phyloP scores from a whole-genome alignment of 2,113 vertebrate species.

The Fulmarus glacialis region DNA sequence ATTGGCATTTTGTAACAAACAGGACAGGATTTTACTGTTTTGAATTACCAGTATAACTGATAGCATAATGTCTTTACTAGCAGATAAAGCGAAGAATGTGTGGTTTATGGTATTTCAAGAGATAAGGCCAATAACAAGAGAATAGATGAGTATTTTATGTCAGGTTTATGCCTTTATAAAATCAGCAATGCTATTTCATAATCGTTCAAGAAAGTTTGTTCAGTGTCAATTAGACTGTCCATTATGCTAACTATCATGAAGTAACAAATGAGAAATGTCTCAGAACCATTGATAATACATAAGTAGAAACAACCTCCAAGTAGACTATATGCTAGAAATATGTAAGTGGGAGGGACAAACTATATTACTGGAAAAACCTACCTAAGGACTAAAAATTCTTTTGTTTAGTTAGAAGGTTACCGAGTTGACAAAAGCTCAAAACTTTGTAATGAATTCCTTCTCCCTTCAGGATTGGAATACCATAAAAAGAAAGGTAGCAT shows the following conservation, averaged over 20 bases:
- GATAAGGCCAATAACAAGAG: not conserved
- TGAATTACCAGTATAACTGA: not conserved
- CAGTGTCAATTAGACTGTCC: not conserved
- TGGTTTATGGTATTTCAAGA: not conserved
- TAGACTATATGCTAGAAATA: not conserved
- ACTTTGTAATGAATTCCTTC: not conserved
- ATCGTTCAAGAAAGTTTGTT: not conserved
- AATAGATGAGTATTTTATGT: not conserved
- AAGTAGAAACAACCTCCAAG: not conserved
- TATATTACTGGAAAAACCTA: not conserved
- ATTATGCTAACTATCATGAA: not conserved
- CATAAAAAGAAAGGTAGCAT: not conserved
- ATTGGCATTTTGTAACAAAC: not conserved
- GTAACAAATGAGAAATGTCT: not conserved
- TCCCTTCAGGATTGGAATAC: not conserved
- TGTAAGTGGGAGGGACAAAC: accelerated
- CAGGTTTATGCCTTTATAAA: not conserved
- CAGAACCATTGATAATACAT: not conserved
- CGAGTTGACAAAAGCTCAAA: not conserved
- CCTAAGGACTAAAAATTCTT: not conserved
- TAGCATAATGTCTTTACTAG: not conserved
- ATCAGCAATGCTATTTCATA: not conserved
- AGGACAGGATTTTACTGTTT: not conserved
- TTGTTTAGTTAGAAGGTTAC: not conserved
- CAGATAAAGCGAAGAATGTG: not conserved